Conservation (phyloP, 1,140 invertebrate genomes). For the Plectrocnemia conspersa region DNA sequence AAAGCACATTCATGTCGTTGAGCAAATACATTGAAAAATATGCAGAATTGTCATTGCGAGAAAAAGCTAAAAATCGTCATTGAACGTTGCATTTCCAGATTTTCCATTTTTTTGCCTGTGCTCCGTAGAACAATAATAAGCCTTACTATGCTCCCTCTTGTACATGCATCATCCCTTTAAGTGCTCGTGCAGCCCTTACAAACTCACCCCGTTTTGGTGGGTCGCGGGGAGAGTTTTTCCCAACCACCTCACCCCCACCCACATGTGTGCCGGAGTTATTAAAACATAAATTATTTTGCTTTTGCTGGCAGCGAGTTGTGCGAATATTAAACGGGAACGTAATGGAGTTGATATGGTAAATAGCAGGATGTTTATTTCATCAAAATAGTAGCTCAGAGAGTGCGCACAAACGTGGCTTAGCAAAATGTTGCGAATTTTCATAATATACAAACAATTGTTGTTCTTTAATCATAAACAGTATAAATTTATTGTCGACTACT, state of each 20-base stretch:
- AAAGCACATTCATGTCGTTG: too few species aligned
- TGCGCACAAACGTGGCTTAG: not conserved
- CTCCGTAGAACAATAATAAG: constrained; percentile 11
- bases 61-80: too few species aligned
- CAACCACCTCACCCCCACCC: constrained; percentile 6
- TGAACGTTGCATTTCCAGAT: too few species aligned
- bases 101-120: constrained; percentile 7
- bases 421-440: too few species aligned
- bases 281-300: constrained; percentile 30
- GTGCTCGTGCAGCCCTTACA: constrained; percentile 10
- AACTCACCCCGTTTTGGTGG: not conserved
- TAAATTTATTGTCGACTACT: too few species aligned
- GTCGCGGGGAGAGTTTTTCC: not conserved
- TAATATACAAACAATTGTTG: too few species aligned
- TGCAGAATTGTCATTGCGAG: too few species aligned
- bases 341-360: constrained; percentile 26
- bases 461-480: too few species aligned
- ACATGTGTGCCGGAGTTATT: constrained; percentile 21
- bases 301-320: constrained; percentile 16
- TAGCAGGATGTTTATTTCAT: constrained; percentile 24
- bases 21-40: too few species aligned
- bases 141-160: not conserved
- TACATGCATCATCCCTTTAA: constrained; percentile 25
- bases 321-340: constrained; percentile 25
- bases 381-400: constrained; percentile 16